These are phyloP conservation scores for Bibio marci DNA, from an alignment of 2,888 invertebrate species.

Conservation along the genomic window DNA sequence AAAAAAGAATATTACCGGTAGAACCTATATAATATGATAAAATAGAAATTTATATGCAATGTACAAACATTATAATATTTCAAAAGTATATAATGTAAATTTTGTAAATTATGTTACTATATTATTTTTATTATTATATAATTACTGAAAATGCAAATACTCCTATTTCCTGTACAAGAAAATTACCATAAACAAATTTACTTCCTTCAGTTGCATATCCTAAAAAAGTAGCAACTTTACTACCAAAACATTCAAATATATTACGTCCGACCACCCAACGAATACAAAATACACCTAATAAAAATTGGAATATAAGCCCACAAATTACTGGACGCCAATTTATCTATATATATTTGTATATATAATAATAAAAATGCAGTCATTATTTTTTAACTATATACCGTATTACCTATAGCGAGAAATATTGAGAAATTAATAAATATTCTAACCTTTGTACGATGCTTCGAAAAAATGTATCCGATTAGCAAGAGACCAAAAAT, in stretches of 20 bases:
- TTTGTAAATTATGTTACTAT: no score
- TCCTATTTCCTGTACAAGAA: conserved; percentile 36
- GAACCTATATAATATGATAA: conserved; percentile 44
- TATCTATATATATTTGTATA: conserved; percentile 29
- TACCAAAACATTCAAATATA: conserved; percentile 42
- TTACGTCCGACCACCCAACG: conserved; percentile 63
- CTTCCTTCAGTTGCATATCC: conserved; percentile 64
- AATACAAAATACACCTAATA: conserved; percentile 69
- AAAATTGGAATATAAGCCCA: conserved; percentile 69
- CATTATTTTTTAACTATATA: not conserved
- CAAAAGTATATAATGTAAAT: no score
- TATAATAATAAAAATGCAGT: not conserved
- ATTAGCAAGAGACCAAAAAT: conserved; percentile 41
- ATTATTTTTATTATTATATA: no score
- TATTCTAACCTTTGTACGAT: conserved; percentile 33
- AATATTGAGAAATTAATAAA: not conserved
- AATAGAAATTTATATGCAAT: no score
- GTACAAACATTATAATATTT: no score
- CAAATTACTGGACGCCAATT: conserved; percentile 65
- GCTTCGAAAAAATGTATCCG: conserved; percentile 45
- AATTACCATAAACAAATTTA: conserved; percentile 65
- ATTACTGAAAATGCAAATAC: conserved; percentile 77
- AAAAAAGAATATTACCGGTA: conserved; percentile 88
- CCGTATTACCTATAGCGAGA: conserved; percentile 1
- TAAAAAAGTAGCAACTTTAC: conserved; percentile 55